Evolutionary conservation across 2,797 vertebrate genomes (phyloP).

Genomic region (Limnodromus scolopaceus): DNA sequence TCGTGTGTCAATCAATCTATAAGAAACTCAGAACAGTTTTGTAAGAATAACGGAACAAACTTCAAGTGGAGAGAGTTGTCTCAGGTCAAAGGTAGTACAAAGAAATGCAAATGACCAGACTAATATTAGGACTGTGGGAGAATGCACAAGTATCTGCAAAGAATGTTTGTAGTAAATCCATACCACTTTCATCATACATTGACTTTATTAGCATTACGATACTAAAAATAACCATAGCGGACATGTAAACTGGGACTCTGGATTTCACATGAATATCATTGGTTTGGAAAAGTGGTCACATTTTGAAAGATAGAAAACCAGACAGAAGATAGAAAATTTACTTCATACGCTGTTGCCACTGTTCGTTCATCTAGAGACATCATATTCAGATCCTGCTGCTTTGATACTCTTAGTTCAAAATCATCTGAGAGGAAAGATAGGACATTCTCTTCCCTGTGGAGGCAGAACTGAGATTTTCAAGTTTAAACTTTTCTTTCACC

Average conservation of each 20-base stretch:
- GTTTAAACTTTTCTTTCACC: neutral
- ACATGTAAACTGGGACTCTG: neutral
- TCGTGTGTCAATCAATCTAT: constrained; percentile 12
- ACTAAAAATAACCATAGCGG: neutral
- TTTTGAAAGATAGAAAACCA: neutral
- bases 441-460: neutral
- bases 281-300: neutral
- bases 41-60: neutral
- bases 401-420: neutral
- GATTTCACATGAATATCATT: neutral
- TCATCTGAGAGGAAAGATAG: neutral
- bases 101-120: neutral
- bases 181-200: neutral
- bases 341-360: neutral
- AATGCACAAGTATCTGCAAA: neutral
- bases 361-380: neutral
- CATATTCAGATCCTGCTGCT: neutral
- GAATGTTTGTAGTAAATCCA: neutral
- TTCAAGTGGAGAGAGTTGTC: neutral
- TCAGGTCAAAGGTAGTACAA: neutral
- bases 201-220: neutral
- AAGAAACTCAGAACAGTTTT: constrained; percentile 32
- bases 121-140: neutral
- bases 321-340: neutral
- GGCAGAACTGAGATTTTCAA: neutral